phyloP scores from a whole-genome alignment of 2,113 vertebrate genomes.

The Limanda limanda region DNA sequence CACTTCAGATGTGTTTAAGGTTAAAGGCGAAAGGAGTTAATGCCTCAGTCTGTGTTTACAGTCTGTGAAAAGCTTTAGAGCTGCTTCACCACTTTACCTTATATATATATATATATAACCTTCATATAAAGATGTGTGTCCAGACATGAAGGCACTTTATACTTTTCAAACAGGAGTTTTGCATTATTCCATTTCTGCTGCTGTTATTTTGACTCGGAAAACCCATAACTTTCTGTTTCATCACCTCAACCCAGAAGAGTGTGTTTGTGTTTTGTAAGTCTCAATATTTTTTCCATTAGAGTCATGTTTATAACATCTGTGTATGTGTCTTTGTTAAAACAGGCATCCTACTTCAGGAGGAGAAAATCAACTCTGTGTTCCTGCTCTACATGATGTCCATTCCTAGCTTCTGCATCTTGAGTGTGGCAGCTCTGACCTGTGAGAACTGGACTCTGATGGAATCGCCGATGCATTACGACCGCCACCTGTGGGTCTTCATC shows the following conservation, averaged over 20 bases:
- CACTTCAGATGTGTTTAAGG: background rate
- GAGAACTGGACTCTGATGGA: conserved; percentile 88
- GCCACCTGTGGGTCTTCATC: conserved; percentile 90
- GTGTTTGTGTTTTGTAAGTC: background rate
- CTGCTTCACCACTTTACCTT: no score
- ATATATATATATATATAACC: no score
- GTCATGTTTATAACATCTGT: background rate
- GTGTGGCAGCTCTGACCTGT: conserved; percentile 86
- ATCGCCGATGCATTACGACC: conserved; percentile 81
- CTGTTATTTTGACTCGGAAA: no score
- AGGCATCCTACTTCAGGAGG: conserved; percentile 94
- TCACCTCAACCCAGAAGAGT: background rate
- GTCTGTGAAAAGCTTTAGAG: no score
- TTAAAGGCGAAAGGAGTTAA: background rate
- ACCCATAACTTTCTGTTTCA: background rate
- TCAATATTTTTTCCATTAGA: background rate
- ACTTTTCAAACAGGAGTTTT: no score
- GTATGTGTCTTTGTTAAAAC: conserved; percentile 13
- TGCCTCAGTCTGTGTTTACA: conserved; percentile 7
- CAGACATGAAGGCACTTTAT: background rate
- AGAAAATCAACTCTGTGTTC: conserved; percentile 90
- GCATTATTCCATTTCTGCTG: no score
- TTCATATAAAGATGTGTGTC: background rate
- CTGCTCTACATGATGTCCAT: conserved; percentile 95
- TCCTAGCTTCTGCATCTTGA: conserved; percentile 95